A percentile compares a stretch with the other conserved stretches of the same genome.
Conservation (phyloP, 2,888 invertebrate genomes). For the Anarsia innoxiella region DNA sequence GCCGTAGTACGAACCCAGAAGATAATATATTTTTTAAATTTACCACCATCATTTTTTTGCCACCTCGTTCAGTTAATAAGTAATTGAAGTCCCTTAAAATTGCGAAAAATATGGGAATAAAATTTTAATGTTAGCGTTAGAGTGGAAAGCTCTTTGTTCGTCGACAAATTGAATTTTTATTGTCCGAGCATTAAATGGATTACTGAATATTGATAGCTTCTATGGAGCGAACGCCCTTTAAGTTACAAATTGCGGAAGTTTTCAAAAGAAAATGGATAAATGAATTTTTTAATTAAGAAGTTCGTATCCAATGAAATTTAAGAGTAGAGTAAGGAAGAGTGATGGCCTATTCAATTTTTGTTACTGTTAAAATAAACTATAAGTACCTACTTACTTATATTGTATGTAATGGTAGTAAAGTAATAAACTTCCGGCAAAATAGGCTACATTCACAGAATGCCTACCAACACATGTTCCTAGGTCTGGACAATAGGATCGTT, state of each 20-base stretch:
- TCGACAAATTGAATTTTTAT: conserved; percentile 30
- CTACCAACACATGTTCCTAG: too few relatives aligned
- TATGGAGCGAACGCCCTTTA: conserved; percentile 19
- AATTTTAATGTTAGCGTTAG: conserved; percentile 15
- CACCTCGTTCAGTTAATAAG: too few relatives aligned
- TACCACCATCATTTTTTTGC: too few relatives aligned
- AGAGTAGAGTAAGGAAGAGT: too few relatives aligned
- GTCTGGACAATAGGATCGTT: too few relatives aligned
- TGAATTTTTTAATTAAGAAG: conserved; percentile 14
- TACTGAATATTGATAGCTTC: conserved; percentile 30
- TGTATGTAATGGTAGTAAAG: too few relatives aligned
- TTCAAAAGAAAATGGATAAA: conserved; percentile 14
- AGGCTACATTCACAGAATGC: too few relatives aligned
- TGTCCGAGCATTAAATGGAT: conserved; percentile 28
- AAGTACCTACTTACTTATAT: too few relatives aligned
- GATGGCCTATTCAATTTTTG: too few relatives aligned
- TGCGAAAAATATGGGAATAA: conserved; percentile 9
- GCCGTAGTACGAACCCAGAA: neutral
- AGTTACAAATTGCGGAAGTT: conserved; percentile 19
- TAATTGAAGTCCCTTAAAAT: neutral
- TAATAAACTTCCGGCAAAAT: too few relatives aligned
- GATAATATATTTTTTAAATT: neutral
- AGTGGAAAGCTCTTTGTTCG: conserved; percentile 19
- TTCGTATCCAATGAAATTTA: too few relatives aligned
- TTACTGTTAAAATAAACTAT: too few relatives aligned